Base-by-base conservation (phyloP, 30 jellyfish, hydroid and myxozoan species). In the Phacellophora camtschatica region DNA sequence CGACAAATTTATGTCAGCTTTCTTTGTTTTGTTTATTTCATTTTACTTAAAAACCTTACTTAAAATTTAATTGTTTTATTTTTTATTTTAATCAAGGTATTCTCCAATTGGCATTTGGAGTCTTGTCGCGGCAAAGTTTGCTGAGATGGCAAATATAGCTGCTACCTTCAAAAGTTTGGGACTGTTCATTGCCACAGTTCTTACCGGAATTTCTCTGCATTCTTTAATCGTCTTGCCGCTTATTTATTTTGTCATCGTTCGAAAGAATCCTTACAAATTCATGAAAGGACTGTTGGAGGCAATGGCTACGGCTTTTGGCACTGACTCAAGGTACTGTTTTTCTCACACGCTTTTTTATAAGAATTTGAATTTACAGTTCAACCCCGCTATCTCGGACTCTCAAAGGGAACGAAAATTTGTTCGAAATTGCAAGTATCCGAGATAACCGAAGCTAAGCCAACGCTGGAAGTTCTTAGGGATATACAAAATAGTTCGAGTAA, bases 301-400 rank as follows among this genome's bases (percentile, higher is more conserved):
- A 23, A 84, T 90, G 98, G 90, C 71, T 1, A 90, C 98, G 3
- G 98, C 98, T 3, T 90, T 90, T 90, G 98, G 96, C 30, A 90
- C 98, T 0, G 98, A 84, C 71, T 90, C 98, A 24, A 90, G 98
- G 98, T 90, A 49, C 18, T 42, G 34, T 34, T 49, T 62, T 19
- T 0, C 71, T 15, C 16, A 6, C 12, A 1, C 7, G n/a, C 20
- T 15, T 46, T 46, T 46, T 46, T 6, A 16, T 4, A n/a, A n/a
- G n/a, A n/a, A n/a, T n/a, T n/a, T n/a, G n/a, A n/a, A n/a, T n/a
- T 46, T 46, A 16, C 61, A 46, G 27, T 6, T 46, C 20, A 5
- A 3, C 5, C 27, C 20, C 27, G 0, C 27, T 46, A 16, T 6
- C 61, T 46, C 27, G 2, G 20, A 46, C 5, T 45, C 20, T 46